Percentiles rank a stretch among this genome's conserved stretches.
These are phyloP conservation scores for Rhyzopertha dominica DNA, from an alignment of 1,140 invertebrate species.

Conservation along the genomic window DNA sequence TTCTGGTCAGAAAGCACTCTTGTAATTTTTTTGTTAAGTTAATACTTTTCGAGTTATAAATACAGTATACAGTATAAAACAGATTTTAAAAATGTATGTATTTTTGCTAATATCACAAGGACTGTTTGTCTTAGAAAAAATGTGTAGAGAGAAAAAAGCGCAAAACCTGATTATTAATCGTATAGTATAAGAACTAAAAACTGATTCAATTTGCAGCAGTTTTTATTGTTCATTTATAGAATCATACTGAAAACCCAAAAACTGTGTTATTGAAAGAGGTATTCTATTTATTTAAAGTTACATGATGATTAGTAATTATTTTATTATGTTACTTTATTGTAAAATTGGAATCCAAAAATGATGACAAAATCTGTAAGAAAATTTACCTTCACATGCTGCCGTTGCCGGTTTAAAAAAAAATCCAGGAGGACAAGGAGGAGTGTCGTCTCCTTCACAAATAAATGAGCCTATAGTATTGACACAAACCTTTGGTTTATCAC, in stretches of 20 bases:
- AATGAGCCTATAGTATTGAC: conserved; percentile 65
- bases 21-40: too few species aligned
- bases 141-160: too few species aligned
- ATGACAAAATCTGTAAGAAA: conserved; percentile 2
- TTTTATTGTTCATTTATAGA: too few species aligned
- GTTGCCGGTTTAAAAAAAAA: conserved; percentile 51
- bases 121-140: too few species aligned
- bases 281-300: neutral
- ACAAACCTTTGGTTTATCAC: conserved; percentile 53
- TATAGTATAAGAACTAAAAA: too few species aligned
- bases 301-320: neutral
- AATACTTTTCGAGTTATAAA: too few species aligned
- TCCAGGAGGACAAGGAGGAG: conserved; percentile 56
- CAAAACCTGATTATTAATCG: too few species aligned
- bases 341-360: neutral
- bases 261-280: neutral
- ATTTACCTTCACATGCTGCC: conserved; percentile 45
- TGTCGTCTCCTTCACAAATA: conserved; percentile 51
- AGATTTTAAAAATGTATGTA: too few species aligned
- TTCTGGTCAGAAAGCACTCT: too few species aligned
- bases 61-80: too few species aligned
- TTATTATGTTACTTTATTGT: neutral
- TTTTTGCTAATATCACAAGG: too few species aligned
- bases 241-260: conserved; percentile 1
- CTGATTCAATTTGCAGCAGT: too few species aligned